Evolutionary conservation across 2,888 invertebrate species (phyloP).

Genomic region (Endotricha flammealis): DNA sequence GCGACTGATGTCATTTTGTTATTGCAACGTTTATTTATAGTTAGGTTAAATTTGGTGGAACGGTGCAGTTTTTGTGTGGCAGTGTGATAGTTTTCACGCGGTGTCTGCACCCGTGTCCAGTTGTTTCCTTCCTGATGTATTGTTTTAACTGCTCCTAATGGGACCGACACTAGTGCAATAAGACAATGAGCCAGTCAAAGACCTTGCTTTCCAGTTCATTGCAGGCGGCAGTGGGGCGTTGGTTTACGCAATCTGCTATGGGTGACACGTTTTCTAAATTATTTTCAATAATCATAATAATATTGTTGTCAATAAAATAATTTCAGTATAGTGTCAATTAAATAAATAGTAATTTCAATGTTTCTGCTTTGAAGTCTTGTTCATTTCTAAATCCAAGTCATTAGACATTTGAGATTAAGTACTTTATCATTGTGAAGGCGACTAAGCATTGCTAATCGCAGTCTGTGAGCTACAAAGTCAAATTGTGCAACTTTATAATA

Average conservation of each 20-base stretch:
- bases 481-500: conserved; percentile 42
- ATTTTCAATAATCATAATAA: conserved; percentile 28
- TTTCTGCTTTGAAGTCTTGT: conserved; percentile 9
- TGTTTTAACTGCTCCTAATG: conserved; percentile 71
- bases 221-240: conserved; percentile 61
- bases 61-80: conserved; percentile 50
- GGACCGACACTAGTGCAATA: conserved; percentile 62
- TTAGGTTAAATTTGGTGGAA: conserved; percentile 67
- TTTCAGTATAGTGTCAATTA: too few species aligned
- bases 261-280: conserved; percentile 58
- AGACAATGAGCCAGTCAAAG: conserved; percentile 67
- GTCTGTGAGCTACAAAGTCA: conserved; percentile 26
- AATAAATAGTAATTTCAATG: conserved; percentile 1
- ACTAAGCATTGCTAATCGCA: not conserved
- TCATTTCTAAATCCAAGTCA: conserved; percentile 4
- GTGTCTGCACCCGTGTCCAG: conserved; percentile 48
- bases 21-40: conserved; percentile 71
- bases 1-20: conserved; percentile 66
- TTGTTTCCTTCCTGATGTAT: conserved; percentile 75
- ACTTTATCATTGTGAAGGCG: conserved; percentile 3
- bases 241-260: conserved; percentile 62
- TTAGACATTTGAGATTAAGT: not conserved
- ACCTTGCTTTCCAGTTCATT: conserved; percentile 77
- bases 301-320: conserved; percentile 3
- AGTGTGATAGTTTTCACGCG: conserved; percentile 65